Evolutionary conservation across 2,113 vertebrate species (phyloP), one percentile per base, ranked within the genome.

Genomic region (Callocephalon fimbriatum): DNA sequence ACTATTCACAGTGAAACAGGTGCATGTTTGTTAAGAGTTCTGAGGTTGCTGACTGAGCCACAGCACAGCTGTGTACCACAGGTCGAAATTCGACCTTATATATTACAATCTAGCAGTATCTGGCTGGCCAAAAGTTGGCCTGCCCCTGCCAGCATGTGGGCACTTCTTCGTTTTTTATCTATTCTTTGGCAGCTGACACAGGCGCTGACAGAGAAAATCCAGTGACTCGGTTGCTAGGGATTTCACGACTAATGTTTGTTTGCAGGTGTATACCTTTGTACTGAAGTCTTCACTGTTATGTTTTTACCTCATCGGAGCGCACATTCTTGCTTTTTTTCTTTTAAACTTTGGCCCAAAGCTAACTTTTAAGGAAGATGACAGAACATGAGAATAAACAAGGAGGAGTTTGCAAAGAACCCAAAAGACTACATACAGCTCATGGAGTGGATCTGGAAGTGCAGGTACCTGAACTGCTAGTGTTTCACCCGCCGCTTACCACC

Each of bases 1-100:
- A 98, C 98, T 99, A 98, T 99, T 99, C 99, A 99, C 99, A 99
- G 99, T 99, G 98, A 99, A 99, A 99, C 98, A 99, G 99, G 98
- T 98, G 98, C 98, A 98, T 98, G 97, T 98, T 97, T 96, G 94
- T 98, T 98, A 97, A 98, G 98, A 99, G 98, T 98, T 98, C 98
- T 98, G 98, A 98, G 96, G 98, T 98, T 99, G 98, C 98, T 98
- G 98, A 99, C 98, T 98, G 98, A 98, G 98, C 98, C 98, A 99
- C 99, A 99, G 99, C 99, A 99, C 98, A 99, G 99, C 99, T 99
- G 98, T 98, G 98, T 98, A 98, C 98, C 98, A 97, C 97, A 97
- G 97, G 98, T 98, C 98, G 98, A 98, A 98, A 98, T 97, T 98
- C 97, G 98, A 98, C 98, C 98, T 98, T 98, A 98, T 98, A 98